A percentile compares a stretch with the other conserved stretches of the same genome.
Conservation (phyloP, 2,113 vertebrate genomes). For the Speoplatyrhinus poulsoni region DNA sequence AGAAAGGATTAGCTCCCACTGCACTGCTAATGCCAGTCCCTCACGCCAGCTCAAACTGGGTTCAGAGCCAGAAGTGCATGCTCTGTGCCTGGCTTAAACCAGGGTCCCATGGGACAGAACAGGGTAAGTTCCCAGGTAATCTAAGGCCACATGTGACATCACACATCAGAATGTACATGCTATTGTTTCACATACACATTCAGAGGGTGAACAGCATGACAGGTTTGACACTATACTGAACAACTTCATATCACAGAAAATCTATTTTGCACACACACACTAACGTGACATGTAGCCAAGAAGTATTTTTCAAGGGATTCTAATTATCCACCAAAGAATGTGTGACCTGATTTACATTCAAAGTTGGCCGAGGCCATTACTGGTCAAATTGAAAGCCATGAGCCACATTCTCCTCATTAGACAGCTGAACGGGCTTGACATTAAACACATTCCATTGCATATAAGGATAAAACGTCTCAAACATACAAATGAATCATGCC, state of each 20-base stretch:
- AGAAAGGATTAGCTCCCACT: constrained; percentile 9
- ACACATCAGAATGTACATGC: too few relatives aligned
- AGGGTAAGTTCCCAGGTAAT: background rate
- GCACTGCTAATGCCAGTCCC: constrained; percentile 7
- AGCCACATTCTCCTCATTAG: too few relatives aligned
- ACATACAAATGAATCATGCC: too few relatives aligned
- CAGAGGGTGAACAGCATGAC: too few relatives aligned
- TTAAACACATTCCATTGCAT: too few relatives aligned
- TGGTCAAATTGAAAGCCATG: background rate
- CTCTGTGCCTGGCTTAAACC: constrained; percentile 2
- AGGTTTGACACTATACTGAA: too few relatives aligned
- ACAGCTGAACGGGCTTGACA: too few relatives aligned
- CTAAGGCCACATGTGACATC: background rate
- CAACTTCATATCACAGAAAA: too few relatives aligned
- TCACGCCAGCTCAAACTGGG: background rate
- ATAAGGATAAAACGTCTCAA: too few relatives aligned
- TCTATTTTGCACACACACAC: too few relatives aligned
- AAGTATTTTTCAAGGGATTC: too few relatives aligned
- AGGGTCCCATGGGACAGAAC: background rate
- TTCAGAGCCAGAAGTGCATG: constrained; percentile 2
- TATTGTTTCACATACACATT: background rate
- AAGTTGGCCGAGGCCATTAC: background rate
- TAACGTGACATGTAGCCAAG: background rate
- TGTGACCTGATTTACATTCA: background rate
- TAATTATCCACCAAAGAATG: background rate